Evolutionary conservation across 2,888 invertebrate species (phyloP).

Genomic region (Campoplex capitator): DNA sequence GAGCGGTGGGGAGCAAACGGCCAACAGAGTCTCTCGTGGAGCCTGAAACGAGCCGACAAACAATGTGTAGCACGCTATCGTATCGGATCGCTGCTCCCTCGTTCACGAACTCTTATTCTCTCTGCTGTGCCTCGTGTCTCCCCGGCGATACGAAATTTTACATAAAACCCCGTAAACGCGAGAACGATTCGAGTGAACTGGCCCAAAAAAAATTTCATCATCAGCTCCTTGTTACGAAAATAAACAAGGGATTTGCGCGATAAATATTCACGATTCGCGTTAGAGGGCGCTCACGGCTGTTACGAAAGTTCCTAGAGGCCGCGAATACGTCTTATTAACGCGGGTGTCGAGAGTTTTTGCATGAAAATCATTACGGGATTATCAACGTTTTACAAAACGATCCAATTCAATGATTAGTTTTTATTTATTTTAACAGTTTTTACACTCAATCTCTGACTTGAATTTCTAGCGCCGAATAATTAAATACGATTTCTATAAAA

Average conservation of each 20-base stretch:
- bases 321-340: neutral
- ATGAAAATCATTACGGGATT: neutral
- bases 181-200: constrained; percentile 51
- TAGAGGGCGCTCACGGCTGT: constrained; percentile 7
- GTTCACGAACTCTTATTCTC: constrained; percentile 49
- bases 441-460: neutral
- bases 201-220: constrained; percentile 23
- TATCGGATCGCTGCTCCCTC: constrained; percentile 78
- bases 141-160: constrained; percentile 28
- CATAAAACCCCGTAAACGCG: constrained; percentile 37
- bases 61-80: constrained; percentile 83
- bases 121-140: constrained; percentile 17
- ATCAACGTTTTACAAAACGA: neutral
- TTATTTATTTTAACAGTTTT: neutral
- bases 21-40: constrained; percentile 68
- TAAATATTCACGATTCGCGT: neutral
- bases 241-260: neutral
- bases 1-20: constrained; percentile 59
- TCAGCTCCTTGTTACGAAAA: constrained; percentile 12
- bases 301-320: neutral
- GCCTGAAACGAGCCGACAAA: constrained; percentile 76
- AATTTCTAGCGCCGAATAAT: neutral
- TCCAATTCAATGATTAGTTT: neutral
- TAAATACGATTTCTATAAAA: neutral
- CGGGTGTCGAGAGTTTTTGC: neutral